Evolutionary conservation across 2,797 vertebrate species (phyloP).

Genomic region (Cirrhinus molitorella): DNA sequence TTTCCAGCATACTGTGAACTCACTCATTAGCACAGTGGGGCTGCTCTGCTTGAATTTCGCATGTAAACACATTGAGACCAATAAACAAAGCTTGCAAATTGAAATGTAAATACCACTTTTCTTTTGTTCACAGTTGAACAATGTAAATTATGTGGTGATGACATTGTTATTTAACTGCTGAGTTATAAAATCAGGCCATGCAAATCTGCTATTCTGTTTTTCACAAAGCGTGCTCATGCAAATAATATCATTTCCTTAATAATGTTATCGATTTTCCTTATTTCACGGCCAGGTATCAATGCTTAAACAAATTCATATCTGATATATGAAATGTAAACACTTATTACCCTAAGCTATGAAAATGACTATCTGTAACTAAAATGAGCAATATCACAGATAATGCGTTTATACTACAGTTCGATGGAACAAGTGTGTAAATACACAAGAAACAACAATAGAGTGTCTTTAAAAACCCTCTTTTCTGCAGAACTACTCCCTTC

Average conservation of each 20-base stretch:
- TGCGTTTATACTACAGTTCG: too few relatives aligned
- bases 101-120: background rate
- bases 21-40: background rate
- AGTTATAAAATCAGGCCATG: background rate
- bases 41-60: background rate
- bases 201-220: background rate
- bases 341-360: background rate
- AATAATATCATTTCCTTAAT: background rate
- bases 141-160: background rate
- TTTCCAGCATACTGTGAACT: conserved; percentile 26
- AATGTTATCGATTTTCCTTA: background rate
- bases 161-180: background rate
- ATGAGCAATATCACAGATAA: too few relatives aligned
- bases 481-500: too few relatives aligned
- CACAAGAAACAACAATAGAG: too few relatives aligned
- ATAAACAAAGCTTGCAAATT: background rate
- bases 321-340: background rate
- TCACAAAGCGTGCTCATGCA: background rate
- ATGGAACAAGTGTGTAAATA: too few relatives aligned
- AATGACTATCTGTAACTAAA: background rate
- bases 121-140: background rate
- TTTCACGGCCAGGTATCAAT: background rate
- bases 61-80: background rate
- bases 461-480: too few relatives aligned
- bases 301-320: conserved; percentile 12